Base-by-base conservation (phyloP, 1,140 invertebrate species). In the Epicauta chinensis region DNA sequence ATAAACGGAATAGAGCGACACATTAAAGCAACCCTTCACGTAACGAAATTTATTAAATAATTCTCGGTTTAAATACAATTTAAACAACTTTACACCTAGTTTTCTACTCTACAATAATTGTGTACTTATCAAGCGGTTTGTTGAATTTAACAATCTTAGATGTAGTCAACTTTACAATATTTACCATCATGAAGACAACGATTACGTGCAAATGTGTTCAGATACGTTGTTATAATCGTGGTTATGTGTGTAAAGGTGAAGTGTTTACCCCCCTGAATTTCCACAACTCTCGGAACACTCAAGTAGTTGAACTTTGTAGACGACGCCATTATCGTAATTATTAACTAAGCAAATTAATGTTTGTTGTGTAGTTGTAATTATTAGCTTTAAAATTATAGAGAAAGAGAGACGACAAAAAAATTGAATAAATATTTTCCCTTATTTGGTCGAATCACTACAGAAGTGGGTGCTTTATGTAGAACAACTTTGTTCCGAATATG, bases 101-200 rank as follows among this genome's bases (percentile, higher is more conserved):
- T 47, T 47, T 47, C 34, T 48, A 43, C 32, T 23, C 23, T 3
- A 42, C 47, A 54, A 51, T 56, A 56, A 56, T 56, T 56, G 40
- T 50, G 11, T 41, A 56, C 49, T 56, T 56, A 56, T 56, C 55
- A 56, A 44, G 32, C 23, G 16, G 55, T 60, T 60, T 60, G 58
- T 60, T 60, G 56, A 60, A 60, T 60, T 60, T 56, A 53, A 54
- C 46, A 60, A 60, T 53, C 51, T 50, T 45, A 50, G 34, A 60
- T 53, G 53, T 47, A 44, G 48, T 9, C 38, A 5, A 23, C 7
- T 23, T 36, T 23, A 36, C 50, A 59, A 46, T 59, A 59, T 59
- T 59, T 59, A 51, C 57, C 32, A 40, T 56, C 53, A 59, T 53
- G 56, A 53, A 34, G 53, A 36, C 45, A 37, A 40, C 42, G 51